These are phyloP conservation scores for Dryobates pubescens DNA, from an alignment of 2,797 vertebrate genomes.

Conservation along the genomic window DNA sequence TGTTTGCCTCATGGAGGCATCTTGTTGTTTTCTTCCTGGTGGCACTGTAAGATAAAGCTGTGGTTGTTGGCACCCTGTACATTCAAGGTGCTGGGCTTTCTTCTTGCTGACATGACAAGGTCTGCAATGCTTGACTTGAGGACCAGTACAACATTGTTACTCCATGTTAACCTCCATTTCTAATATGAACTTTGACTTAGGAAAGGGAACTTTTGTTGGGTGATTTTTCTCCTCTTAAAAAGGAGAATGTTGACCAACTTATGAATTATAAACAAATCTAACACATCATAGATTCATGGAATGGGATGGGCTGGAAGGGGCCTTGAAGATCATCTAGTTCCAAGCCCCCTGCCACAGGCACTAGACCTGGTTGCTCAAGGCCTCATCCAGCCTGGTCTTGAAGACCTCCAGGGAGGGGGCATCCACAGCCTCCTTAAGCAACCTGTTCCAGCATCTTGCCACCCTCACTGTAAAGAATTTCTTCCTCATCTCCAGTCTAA, in stretches of 20 bases:
- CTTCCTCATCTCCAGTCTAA: no score
- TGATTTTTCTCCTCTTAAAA: neutral
- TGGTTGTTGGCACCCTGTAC: neutral
- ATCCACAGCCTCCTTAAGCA: no score
- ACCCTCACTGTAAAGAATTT: no score
- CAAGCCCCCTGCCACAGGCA: no score
- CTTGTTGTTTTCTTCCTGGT: conserved; percentile 49
- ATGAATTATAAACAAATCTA: neutral
- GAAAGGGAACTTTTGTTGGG: neutral
- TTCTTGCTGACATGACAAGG: neutral
- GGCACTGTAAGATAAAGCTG: conserved; percentile 16
- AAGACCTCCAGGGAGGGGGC: no score
- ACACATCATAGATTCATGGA: no score
- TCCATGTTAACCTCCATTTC: neutral
- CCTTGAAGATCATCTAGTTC: no score
- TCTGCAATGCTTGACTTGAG: neutral
- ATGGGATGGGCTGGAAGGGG: no score
- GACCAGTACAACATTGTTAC: neutral
- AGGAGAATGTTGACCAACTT: neutral
- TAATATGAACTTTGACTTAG: neutral
- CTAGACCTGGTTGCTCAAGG: no score
- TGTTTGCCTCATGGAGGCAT: neutral
- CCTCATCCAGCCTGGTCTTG: no score
- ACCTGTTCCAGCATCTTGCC: no score
- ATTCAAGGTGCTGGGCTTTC: neutral